Percentiles rank a stretch among this genome's conserved stretches.
These are phyloP conservation scores for Anolis sagrei DNA, from an alignment of 2,113 vertebrate genomes.

Conservation along the genomic window DNA sequence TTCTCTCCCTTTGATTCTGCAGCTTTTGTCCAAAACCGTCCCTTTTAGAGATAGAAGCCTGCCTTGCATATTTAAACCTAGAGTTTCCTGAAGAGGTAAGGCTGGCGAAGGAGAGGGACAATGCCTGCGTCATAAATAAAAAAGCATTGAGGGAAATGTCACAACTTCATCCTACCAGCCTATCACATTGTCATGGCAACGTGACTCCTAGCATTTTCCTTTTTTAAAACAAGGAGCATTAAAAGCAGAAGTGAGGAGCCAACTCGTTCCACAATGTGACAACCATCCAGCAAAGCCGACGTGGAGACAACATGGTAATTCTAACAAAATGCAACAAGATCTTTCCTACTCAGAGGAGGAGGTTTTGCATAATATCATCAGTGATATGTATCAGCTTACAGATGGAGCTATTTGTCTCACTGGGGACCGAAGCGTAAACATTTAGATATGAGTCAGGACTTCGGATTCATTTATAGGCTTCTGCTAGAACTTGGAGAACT, in stretches of 20 bases:
- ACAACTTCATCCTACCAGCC: not conserved
- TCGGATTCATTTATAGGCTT: not conserved
- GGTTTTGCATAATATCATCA: not conserved
- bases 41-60: not conserved
- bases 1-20: not conserved
- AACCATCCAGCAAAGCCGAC: not conserved
- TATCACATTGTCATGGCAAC: not conserved
- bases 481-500: not conserved
- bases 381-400: not conserved
- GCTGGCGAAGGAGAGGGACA: not conserved
- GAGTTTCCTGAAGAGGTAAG: not conserved
- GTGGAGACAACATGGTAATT: not conserved
- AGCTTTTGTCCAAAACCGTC: not conserved
- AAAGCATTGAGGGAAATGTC: not conserved
- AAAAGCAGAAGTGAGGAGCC: not conserved
- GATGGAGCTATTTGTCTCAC: not conserved
- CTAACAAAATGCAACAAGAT: not conserved
- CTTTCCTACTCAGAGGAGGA: not conserved
- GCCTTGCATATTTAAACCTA: too few relatives aligned
- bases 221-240: not conserved
- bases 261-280: not conserved
- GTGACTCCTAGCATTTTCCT: not conserved
- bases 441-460: not conserved
- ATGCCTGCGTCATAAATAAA: not conserved
- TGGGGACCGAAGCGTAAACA: not conserved